Percentiles rank a stretch among this genome's conserved stretches.
Conservation (phyloP, 2,888 invertebrate genomes). For the Calephelis perditalis region DNA sequence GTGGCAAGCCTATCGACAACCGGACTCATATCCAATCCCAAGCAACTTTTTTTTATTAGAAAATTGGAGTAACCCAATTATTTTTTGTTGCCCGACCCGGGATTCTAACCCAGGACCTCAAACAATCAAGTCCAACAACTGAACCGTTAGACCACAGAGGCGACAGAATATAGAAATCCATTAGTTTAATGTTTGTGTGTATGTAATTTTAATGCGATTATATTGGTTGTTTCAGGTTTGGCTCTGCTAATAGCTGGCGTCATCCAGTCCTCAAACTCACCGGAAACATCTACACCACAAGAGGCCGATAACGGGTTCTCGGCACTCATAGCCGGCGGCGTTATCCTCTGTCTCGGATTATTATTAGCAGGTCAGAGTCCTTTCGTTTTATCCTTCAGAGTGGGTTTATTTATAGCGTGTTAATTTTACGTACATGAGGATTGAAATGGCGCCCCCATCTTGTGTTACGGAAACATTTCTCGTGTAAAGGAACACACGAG, state of each 20-base stretch:
- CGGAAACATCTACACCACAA: slow-evolving; percentile 53
- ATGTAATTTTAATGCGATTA: background rate
- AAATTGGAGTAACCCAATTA: too few species aligned
- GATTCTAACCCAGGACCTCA: too few species aligned
- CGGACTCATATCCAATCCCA: too few species aligned
- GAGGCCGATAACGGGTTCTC: slow-evolving; percentile 64
- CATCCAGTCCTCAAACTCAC: slow-evolving; percentile 75
- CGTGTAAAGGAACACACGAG: background rate
- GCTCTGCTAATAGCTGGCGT: slow-evolving; percentile 81
- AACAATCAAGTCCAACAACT: too few species aligned
- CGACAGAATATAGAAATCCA: background rate
- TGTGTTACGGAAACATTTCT: too few species aligned
- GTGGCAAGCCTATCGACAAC: too few species aligned
- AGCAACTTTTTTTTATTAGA: too few species aligned
- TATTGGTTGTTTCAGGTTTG: slow-evolving; percentile 57
- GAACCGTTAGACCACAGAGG: too few species aligned
- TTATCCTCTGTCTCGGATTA: slow-evolving; percentile 79
- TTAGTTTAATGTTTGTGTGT: background rate
- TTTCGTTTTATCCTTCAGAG: background rate
- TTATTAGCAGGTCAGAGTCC: slow-evolving; percentile 74
- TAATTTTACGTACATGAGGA: too few species aligned
- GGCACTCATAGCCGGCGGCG: slow-evolving; percentile 80
- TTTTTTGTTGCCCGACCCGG: too few species aligned
- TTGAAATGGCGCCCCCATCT: too few species aligned
- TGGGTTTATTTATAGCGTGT: too few species aligned